Evolutionary conservation across 2,797 vertebrate species (phyloP), one percentile per base, ranked within the genome.

Genomic region (Ibycter americanus): DNA sequence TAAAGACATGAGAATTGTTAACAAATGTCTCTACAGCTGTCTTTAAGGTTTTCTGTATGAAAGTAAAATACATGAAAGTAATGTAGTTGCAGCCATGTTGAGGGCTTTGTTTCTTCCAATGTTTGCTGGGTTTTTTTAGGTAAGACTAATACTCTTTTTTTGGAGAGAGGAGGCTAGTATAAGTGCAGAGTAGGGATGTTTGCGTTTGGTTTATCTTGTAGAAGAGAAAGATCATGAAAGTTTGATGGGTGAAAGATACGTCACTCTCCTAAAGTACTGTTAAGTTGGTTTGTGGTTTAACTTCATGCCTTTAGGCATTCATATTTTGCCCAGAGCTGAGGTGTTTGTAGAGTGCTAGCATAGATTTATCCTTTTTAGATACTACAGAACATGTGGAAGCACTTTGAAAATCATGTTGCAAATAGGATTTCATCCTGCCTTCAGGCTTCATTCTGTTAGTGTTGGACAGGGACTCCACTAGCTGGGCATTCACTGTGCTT

Each of bases 351-450:
- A 63, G n/a, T 63, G 20, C 71, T 89, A 77, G 32, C 74, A 49
- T 22, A 54, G 49, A 62, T 93, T 74, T 78, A 34, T 87, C 29
- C 26, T 80, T 85, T 93, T 80, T 25, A 85, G 78, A 17, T 83
- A 38, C 49, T 71, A 49, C 44, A 68, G 74, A 71, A 74, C 38
- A 63, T 71, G 46, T 83, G 78, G 81, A 70, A 89, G 16, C 22
- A 34, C 55, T 92, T 74, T 42, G 59, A 65, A 97, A 94, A 49
- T 85, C 49, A 4, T 54, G 36, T 49, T 74, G 74, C 71, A 92
- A 91, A 77, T n/a, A 73, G 71, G 71, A 85, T 93, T 89, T 87
- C 63, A 19, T 87, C 21, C 49, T 90, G 63, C 63, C 68, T 80
- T 40, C n/a, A 42, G 81, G 71, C 93, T 95, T 79, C 15, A 5